Base-by-base conservation (phyloP, 2,888 invertebrate species). In the Drosophila antonietae region DNA sequence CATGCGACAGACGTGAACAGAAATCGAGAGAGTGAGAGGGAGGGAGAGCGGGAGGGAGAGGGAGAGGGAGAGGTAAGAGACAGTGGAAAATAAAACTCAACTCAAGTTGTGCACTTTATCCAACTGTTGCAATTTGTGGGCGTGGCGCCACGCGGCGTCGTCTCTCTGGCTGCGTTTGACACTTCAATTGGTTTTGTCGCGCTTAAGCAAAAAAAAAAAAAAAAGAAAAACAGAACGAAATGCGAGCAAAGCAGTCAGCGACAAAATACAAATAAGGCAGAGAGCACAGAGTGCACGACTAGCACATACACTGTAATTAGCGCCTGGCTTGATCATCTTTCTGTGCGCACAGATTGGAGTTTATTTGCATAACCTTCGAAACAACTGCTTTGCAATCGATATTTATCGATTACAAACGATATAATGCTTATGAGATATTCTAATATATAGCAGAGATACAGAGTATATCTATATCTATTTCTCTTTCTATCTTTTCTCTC, bases 171-270 rank as follows among this genome's bases (percentile, higher is more conserved):
- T 86, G 85, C 66, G 66, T 71, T 72, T 87, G 86, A 88, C 86
- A 87, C 88, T 79, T 83, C 83, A 87, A 87, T 88, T 87, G 86
- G 83, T 87, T 84, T 75, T 61, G 80, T 74, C 85, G 76, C 74
- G 63, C 49, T 62, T 33, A 52, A 68, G 53, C 33, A 51, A 52
- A 63, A 73, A 39, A 3, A 3, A 4, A 9, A 3, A 52, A 63
- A 73, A 39, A 6, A 9, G 3, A 5, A 28, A 55, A 56, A 68
- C 67, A 33, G 59, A 52, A 49, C 14, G 7, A 39, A 49, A 18
- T 49, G 12, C 35, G 28, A 41, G 18, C 61, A 43, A 67, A 77
- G 55, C 65, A 65, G 35, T 69, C 62, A 12, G 28, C 43, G 43
- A 43, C 46, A 64, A 55, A 47, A 49, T 39, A 37, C 51, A 31